Evolutionary conservation across 2,888 invertebrate species (phyloP).

Genomic region (Oxytorus armatus): DNA sequence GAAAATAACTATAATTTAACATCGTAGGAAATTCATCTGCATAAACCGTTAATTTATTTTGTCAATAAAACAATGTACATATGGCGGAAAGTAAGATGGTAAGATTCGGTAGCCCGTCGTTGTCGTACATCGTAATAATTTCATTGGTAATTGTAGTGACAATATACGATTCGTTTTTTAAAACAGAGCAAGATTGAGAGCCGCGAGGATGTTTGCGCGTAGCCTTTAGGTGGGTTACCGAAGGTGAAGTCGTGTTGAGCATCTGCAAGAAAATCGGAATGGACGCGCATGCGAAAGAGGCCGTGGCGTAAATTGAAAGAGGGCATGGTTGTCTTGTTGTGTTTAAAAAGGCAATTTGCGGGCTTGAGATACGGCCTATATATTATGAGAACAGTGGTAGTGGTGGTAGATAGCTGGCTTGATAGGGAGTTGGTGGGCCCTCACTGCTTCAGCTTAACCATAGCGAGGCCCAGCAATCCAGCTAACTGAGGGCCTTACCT

Average conservation of each 20-base stretch:
- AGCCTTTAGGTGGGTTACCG: slow-evolving; percentile 44
- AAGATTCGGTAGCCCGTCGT: slow-evolving; percentile 67
- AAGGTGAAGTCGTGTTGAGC: slow-evolving; percentile 53
- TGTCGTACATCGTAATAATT: slow-evolving; percentile 72
- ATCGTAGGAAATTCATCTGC: background rate
- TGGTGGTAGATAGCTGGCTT: slow-evolving; percentile 81
- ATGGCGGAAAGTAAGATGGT: slow-evolving; percentile 12
- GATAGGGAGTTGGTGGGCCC: slow-evolving; percentile 75
- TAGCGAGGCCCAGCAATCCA: slow-evolving; percentile 49
- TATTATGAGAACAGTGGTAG: slow-evolving; percentile 77
- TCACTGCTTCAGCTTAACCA: slow-evolving; percentile 58
- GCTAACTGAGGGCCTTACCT: slow-evolving; percentile 54
- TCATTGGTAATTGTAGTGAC: slow-evolving; percentile 72
- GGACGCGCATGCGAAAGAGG: slow-evolving; percentile 77
- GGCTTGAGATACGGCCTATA: slow-evolving; percentile 83
- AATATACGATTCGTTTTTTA: slow-evolving; percentile 71
- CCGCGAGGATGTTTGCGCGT: background rate
- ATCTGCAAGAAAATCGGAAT: slow-evolving; percentile 74
- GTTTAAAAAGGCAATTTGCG: slow-evolving; percentile 84
- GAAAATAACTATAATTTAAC: slow-evolving; percentile 10
- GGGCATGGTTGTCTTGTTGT: slow-evolving; percentile 82
- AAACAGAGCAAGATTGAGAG: slow-evolving; percentile 23
- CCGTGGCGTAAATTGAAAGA: slow-evolving; percentile 83
- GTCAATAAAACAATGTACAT: background rate
- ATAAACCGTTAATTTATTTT: too few relatives aligned